Percentiles rank a stretch among this genome's conserved stretches.
phyloP scores from a whole-genome alignment of 2,888 invertebrate species.

The Clivina fossor region DNA sequence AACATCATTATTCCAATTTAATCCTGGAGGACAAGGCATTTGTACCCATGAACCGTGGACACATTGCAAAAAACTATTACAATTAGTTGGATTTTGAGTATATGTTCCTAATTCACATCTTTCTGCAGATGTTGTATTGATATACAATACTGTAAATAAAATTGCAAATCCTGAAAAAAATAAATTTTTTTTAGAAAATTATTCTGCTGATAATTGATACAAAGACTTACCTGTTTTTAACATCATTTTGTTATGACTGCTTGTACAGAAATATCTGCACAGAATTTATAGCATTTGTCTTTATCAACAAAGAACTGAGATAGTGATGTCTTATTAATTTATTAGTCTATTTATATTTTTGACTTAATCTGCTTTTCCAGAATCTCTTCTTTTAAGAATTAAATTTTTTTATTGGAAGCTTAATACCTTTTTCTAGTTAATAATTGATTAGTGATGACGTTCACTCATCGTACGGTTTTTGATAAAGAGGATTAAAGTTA shows the following conservation, averaged over 20 bases:
- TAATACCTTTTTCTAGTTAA: too few species aligned
- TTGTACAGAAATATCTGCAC: background rate
- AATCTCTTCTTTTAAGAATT: too few species aligned
- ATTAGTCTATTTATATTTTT: conserved; percentile 20
- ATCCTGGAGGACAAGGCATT: conserved; percentile 19
- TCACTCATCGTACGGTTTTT: too few species aligned
- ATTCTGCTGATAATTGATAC: background rate
- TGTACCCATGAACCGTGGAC: conserved; percentile 13
- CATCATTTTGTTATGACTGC: conserved; percentile 14
- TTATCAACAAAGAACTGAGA: conserved; percentile 19
- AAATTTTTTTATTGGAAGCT: too few species aligned
- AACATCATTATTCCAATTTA: conserved; percentile 19
- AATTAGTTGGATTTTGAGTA: conserved; percentile 15
- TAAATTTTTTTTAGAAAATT: background rate
- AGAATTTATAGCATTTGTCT: conserved; percentile 26
- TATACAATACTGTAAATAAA: background rate
- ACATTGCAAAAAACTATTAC: conserved; percentile 24
- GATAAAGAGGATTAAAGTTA: too few species aligned
- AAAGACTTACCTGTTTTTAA: conserved; percentile 20
- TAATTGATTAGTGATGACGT: too few species aligned
- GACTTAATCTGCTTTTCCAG: conserved; percentile 24
- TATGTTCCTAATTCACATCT: conserved; percentile 9
- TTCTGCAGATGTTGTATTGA: conserved; percentile 10
- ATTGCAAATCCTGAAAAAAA: conserved; percentile 1
- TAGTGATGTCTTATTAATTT: conserved; percentile 1